Evolutionary conservation across 2,113 vertebrate species (phyloP).

Genomic region (Sialia sialis): DNA sequence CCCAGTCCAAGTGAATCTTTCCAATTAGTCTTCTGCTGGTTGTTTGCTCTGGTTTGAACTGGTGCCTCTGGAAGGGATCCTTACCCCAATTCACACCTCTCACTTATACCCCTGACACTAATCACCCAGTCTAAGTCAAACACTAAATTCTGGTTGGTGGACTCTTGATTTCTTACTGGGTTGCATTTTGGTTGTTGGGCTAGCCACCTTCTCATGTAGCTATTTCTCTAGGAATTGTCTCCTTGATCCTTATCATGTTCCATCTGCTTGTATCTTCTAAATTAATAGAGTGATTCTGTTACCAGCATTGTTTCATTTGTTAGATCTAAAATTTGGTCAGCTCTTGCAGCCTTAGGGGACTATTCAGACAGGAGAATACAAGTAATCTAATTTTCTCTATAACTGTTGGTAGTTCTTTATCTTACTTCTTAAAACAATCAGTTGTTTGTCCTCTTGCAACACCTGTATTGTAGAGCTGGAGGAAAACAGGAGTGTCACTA

Average conservation of each 20-base stretch:
- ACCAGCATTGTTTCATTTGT: neutral
- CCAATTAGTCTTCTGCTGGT: neutral
- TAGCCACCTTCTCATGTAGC: neutral
- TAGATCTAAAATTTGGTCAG: neutral
- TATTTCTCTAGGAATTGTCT: neutral
- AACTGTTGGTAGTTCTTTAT: neutral
- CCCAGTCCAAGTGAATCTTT: neutral
- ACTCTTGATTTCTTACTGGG: neutral
- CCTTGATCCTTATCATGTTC: neutral
- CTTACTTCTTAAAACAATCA: neutral
- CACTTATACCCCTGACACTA: neutral
- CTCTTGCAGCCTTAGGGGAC: rapidly evolving
- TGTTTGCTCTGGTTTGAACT: neutral
- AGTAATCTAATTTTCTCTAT: neutral
- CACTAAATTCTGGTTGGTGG: neutral
- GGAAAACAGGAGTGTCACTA: neutral
- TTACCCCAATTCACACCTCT: neutral
- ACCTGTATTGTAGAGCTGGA: neutral
- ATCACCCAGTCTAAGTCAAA: neutral
- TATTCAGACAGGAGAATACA: neutral
- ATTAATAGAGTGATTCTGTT: neutral
- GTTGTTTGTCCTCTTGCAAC: neutral
- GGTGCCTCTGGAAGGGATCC: rapidly evolving
- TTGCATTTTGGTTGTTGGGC: neutral
- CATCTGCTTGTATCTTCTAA: rapidly evolving